These are phyloP conservation scores for Hyles vespertilio DNA, from an alignment of 1,140 invertebrate species.

Conservation along the genomic window DNA sequence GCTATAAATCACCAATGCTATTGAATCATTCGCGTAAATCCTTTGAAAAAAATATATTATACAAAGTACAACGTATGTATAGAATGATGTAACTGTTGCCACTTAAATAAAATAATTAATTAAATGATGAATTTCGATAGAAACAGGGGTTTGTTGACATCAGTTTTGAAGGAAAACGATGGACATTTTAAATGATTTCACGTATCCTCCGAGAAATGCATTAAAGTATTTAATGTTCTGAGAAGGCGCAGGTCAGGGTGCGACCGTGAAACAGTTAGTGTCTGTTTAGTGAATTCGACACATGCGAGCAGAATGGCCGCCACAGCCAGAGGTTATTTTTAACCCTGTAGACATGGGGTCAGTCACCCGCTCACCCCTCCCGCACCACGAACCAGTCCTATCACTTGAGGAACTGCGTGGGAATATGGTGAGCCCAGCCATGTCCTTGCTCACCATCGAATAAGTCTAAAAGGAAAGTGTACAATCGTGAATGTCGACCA, in stretches of 20 bases:
- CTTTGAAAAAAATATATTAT: no score
- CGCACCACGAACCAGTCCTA: constrained; percentile 60
- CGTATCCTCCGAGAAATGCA: neutral
- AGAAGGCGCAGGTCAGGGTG: constrained; percentile 66
- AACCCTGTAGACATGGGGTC: constrained; percentile 68
- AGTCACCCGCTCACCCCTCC: constrained; percentile 65
- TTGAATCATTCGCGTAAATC: no score
- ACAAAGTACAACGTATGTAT: no score
- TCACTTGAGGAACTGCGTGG: constrained; percentile 69
- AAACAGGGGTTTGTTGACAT: neutral
- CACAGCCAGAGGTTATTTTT: constrained; percentile 69
- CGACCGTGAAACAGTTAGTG: constrained; percentile 73
- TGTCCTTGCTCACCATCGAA: constrained; percentile 36
- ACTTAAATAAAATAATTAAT: no score
- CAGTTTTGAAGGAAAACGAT: neutral
- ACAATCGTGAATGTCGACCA: constrained; percentile 5
- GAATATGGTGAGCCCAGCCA: constrained; percentile 52
- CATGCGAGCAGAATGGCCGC: constrained; percentile 70
- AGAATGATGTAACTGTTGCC: no score
- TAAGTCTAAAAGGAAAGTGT: constrained; percentile 36
- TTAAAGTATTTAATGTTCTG: constrained; percentile 30
- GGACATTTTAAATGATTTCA: no score
- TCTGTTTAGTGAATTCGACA: constrained; percentile 73
- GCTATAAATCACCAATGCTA: no score
- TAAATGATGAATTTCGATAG: no score